Conservation (phyloP, 2,888 invertebrate genomes). For the Brachypalpus laphriformis region DNA sequence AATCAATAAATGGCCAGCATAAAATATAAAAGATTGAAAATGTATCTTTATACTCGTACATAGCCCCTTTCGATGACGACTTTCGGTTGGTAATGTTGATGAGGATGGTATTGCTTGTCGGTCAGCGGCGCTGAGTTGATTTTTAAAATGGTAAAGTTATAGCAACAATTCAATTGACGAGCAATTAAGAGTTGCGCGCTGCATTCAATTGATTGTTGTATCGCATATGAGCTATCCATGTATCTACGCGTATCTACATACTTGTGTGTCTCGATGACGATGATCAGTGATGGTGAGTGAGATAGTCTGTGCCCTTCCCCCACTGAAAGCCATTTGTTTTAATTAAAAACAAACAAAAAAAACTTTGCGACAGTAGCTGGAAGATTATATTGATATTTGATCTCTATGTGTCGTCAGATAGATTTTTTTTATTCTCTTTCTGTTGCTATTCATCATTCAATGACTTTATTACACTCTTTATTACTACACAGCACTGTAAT, state of each 20-base stretch:
- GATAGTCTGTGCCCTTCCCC: background rate
- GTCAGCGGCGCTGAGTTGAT: background rate
- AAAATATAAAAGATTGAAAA: conserved; percentile 1
- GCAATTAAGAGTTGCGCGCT: conserved; percentile 71
- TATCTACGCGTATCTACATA: background rate
- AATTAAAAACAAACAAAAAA: conserved; percentile 2
- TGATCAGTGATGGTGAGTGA: background rate
- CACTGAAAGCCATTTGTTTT: conserved; percentile 24
- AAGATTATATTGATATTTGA: conserved; percentile 38
- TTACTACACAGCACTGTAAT: background rate
- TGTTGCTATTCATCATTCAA: background rate
- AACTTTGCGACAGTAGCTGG: background rate
- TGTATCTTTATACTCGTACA: background rate
- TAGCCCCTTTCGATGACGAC: background rate
- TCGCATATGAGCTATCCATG: background rate
- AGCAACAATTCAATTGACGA: conserved; percentile 75
- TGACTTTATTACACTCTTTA: conserved; percentile 3
- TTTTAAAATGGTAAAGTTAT: conserved; percentile 43
- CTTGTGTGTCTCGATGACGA: background rate
- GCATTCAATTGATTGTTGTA: conserved; percentile 57
- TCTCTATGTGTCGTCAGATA: conserved; percentile 19
- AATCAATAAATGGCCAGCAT: conserved; percentile 27
- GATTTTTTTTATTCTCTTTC: background rate
- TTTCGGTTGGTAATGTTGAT: background rate
- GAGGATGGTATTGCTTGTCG: background rate